These are phyloP conservation scores for Cyphomyrus discorhynchus DNA, from an alignment of 2,113 vertebrate species.

Conservation along the genomic window DNA sequence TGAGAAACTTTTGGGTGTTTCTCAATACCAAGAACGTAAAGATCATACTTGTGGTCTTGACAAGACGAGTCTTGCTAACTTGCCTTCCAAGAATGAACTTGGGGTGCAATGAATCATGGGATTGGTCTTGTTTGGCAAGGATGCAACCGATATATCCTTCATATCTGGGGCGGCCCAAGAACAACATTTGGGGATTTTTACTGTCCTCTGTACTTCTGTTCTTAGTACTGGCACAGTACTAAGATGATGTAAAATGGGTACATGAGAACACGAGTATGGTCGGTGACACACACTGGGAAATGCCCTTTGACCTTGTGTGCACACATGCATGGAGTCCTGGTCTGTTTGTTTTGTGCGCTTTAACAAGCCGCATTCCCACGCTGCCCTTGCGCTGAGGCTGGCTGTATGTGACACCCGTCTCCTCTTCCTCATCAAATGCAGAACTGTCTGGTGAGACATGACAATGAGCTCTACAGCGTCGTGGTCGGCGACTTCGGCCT, in stretches of 20 bases:
- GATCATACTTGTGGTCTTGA: not conserved
- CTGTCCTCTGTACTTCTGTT: not conserved
- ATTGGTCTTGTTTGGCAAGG: not conserved
- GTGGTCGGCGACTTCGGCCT: constrained; percentile 92
- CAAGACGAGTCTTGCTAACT: not conserved
- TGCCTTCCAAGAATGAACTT: not conserved
- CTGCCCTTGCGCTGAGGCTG: not conserved
- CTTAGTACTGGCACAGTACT: not conserved
- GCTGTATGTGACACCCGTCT: not conserved
- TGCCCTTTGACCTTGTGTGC: not conserved
- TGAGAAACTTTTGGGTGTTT: not conserved
- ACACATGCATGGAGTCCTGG: not conserved
- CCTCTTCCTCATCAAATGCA: constrained; percentile 33
- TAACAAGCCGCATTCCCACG: not conserved
- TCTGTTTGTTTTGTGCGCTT: not conserved
- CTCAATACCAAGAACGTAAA: not conserved
- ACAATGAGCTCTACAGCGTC: constrained; percentile 68
- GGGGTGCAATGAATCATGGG: not conserved
- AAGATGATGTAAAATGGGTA: not conserved
- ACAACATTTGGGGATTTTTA: not conserved
- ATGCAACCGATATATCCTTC: not conserved
- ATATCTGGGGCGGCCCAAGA: not conserved
- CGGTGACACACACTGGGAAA: not conserved
- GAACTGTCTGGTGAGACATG: constrained; percentile 88
- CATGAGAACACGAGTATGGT: not conserved